phyloP scores from a whole-genome alignment of 2,888 invertebrate genomes.

The Unio delphinus region DNA sequence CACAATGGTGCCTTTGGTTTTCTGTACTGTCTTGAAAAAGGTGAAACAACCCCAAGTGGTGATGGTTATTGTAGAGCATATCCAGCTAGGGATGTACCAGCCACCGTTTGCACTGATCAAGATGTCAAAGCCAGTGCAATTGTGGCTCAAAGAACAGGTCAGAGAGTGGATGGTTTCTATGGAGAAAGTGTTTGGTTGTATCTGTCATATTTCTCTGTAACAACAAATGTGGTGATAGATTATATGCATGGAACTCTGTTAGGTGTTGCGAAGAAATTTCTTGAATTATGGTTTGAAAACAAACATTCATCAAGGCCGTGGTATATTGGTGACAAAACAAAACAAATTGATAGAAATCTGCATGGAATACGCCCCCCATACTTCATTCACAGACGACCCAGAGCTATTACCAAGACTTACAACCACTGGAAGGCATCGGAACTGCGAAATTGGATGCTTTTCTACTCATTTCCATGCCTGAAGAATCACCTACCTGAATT shows the following conservation, averaged over 20 bases:
- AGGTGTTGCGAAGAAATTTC: slow-evolving; percentile 22
- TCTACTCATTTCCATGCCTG: slow-evolving; percentile 9
- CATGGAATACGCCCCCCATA: slow-evolving; percentile 20
- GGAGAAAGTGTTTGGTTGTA: slow-evolving; percentile 11
- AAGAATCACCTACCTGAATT: too few species aligned
- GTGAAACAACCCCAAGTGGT: slow-evolving; percentile 5
- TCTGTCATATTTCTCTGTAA: slow-evolving; percentile 17
- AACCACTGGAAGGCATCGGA: slow-evolving; percentile 36
- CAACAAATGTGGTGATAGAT: slow-evolving; percentile 18
- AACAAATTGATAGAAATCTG: slow-evolving; percentile 12
- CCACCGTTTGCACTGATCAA: slow-evolving; percentile 5
- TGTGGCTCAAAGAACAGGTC: slow-evolving; percentile 4
- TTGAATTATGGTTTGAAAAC: slow-evolving; percentile 19
- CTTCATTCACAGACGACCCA: slow-evolving; percentile 15
- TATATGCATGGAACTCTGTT: slow-evolving; percentile 28
- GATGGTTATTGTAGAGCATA: slow-evolving; percentile 15
- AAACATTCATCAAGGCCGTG: not conserved
- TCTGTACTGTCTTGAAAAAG: slow-evolving; percentile 11
- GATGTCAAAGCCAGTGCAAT: slow-evolving; percentile 2
- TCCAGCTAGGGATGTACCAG: slow-evolving; percentile 2
- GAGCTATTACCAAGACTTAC: slow-evolving; percentile 13
- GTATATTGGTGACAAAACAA: not conserved
- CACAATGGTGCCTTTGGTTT: slow-evolving; percentile 32
- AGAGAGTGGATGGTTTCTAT: slow-evolving; percentile 1
- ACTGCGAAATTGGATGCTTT: slow-evolving; percentile 26